A percentile compares a stretch with the other conserved stretches of the same genome.
These are phyloP conservation scores for Morpho achilles DNA, from an alignment of 2,888 invertebrate species.

Conservation along the genomic window DNA sequence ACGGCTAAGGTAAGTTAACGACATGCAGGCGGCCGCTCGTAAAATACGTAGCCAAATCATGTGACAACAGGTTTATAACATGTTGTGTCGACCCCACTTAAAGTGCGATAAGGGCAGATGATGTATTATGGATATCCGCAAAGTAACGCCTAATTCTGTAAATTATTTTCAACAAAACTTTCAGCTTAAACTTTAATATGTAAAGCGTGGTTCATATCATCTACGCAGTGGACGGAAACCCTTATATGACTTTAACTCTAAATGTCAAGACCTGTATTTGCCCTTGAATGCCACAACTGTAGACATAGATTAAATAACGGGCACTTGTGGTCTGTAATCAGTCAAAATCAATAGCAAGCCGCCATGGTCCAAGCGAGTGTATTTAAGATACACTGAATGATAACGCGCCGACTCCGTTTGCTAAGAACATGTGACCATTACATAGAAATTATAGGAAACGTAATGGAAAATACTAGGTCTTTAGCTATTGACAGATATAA, in stretches of 20 bases:
- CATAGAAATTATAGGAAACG: slow-evolving; percentile 19
- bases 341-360: slow-evolving; percentile 60
- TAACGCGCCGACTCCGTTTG: slow-evolving; percentile 38
- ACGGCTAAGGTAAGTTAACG: no score
- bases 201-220: no score
- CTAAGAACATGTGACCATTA: slow-evolving; percentile 23
- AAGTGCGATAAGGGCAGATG: background rate
- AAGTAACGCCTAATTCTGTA: no score
- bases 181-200: no score
- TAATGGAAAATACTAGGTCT: slow-evolving; percentile 3
- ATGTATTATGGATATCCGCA: background rate
- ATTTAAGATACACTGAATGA: slow-evolving; percentile 49
- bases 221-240: background rate
- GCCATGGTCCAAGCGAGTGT: slow-evolving; percentile 45
- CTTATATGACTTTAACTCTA: slow-evolving; percentile 12
- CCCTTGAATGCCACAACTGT: slow-evolving; percentile 28
- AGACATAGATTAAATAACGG: slow-evolving; percentile 35
- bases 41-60: no score
- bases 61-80: no score
- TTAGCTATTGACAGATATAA: no score
- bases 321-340: slow-evolving; percentile 45
- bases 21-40: no score
- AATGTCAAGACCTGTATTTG: slow-evolving; percentile 25
- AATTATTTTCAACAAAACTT: no score
- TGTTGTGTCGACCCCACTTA: no score